phyloP scores from a whole-genome alignment of 2,113 vertebrate genomes.

The Ciconia boyciana region DNA sequence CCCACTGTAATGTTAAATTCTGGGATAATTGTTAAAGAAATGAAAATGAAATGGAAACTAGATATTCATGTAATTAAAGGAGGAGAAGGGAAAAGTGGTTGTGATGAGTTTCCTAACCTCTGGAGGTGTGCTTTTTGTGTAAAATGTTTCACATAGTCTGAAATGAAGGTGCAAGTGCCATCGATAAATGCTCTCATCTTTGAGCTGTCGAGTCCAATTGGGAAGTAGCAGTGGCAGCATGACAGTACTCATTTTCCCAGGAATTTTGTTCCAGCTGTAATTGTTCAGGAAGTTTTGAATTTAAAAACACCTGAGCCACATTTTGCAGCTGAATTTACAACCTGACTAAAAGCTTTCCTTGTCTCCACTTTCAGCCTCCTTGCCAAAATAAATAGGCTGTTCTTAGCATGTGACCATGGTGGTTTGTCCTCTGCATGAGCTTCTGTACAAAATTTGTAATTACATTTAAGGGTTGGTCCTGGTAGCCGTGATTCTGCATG shows the following conservation, averaged over 20 bases:
- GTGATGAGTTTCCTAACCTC: not conserved
- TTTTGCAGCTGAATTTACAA: conserved; percentile 2
- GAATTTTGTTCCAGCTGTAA: not conserved
- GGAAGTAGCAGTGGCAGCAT: not conserved
- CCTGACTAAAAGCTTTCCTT: not conserved
- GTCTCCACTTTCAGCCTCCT: not conserved
- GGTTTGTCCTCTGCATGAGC: not conserved
- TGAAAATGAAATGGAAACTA: not conserved
- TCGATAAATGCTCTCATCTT: not conserved
- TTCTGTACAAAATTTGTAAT: not conserved
- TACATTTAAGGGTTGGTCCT: not conserved
- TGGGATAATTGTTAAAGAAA: not conserved
- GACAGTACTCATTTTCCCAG: not conserved
- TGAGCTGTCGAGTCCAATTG: not conserved
- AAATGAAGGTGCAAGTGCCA: not conserved
- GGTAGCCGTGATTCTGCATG: not conserved
- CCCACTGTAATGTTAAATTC: not conserved
- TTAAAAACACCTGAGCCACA: not conserved
- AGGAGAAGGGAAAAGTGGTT: not conserved
- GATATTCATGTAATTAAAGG: not conserved
- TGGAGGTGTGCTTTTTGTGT: not conserved
- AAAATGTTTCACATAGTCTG: not conserved
- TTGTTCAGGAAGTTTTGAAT: conserved; percentile 14
- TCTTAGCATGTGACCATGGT: not conserved
- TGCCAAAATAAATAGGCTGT: conserved; percentile 16